Evolutionary conservation across 2,888 invertebrate genomes (phyloP), one percentile per base, ranked within the genome.

Genomic region (Zhuqinia jingwanae): DNA sequence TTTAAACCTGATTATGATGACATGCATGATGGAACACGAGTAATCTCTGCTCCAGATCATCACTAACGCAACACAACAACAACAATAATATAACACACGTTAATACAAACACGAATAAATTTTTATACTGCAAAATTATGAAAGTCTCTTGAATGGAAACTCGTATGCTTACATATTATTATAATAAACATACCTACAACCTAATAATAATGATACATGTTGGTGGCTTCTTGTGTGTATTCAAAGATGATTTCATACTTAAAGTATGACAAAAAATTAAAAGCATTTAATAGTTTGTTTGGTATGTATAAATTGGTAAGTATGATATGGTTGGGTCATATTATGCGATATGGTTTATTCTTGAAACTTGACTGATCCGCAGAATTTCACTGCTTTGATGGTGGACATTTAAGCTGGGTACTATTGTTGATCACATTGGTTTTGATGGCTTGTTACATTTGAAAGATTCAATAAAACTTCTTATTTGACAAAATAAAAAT

Each of bases 11-110:
- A 58, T 77, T 45, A 77, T 60, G 56, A 25, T 25, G 77, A 77
- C 77, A 77, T 25, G 77, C 77, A 77, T 77, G 77, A 77, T 77
- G 77, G 77, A 77, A 77, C 77, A 77, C 36, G 42, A 77, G 75
- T 53, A 68, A 77, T 77, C 77, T 77, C 25, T 60, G 58, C 58
- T 77, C 77, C 22, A 60, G 22, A 77, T 77, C 77, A 42, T 56
- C 76, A 17, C 36, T 75, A 50, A 53, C 13, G 1, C 22, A 56
- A 11, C 60, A 77, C 0, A 22, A 6, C n/a, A n/a, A 56, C 0
- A 30, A 56, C 36, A 36, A 36, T 36, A 36, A 36, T 3, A 36
- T n/a, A n/a, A n/a, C n/a, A 36, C 36, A 36, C 36, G 36, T n/a
- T n/a, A n/a, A n/a, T n/a, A n/a, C n/a, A n/a, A n/a, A n/a, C n/a